Conservation (phyloP, 1,140 invertebrate species). For the Drosophila pseudoobscura region DNA sequence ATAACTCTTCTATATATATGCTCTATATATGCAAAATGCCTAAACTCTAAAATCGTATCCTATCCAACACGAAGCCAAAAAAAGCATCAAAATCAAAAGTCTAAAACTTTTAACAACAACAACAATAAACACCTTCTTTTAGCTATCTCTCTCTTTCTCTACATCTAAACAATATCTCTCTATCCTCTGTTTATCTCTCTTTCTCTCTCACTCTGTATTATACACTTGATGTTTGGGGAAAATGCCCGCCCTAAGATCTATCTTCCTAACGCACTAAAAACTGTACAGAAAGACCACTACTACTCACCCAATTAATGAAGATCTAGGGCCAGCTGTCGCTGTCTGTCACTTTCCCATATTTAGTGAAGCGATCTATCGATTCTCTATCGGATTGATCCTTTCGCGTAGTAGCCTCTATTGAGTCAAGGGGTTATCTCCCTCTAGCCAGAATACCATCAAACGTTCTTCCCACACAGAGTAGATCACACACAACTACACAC, state of each 20-base stretch:
- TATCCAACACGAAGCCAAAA: too few relatives aligned
- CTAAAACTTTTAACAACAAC: conserved; percentile 41
- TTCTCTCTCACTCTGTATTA: conserved; percentile 32
- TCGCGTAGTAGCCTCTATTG: too few relatives aligned
- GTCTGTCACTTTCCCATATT: background rate
- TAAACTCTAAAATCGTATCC: conserved; percentile 3
- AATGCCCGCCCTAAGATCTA: conserved; percentile 12
- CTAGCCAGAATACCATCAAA: background rate
- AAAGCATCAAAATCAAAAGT: conserved; percentile 66
- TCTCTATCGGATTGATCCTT: too few relatives aligned
- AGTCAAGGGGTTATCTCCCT: background rate
- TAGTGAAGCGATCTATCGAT: too few relatives aligned
- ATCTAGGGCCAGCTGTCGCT: conserved; percentile 23
- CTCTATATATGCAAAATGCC: too few relatives aligned
- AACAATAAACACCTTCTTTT: conserved; percentile 59
- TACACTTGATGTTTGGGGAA: conserved; percentile 34
- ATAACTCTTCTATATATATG: too few relatives aligned
- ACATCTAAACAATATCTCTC: conserved; percentile 28
- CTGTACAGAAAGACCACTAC: conserved; percentile 44
- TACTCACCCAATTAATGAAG: conserved; percentile 41
- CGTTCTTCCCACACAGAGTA: conserved; percentile 3
- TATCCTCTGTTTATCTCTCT: conserved; percentile 31
- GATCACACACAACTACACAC: conserved; percentile 20
- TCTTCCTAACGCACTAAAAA: conserved; percentile 53
- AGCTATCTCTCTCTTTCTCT: conserved; percentile 59